Evolutionary conservation across 2,888 invertebrate species (phyloP), one percentile per base, ranked within the genome.

Genomic region (Sepioteuthis lessoniana): DNA sequence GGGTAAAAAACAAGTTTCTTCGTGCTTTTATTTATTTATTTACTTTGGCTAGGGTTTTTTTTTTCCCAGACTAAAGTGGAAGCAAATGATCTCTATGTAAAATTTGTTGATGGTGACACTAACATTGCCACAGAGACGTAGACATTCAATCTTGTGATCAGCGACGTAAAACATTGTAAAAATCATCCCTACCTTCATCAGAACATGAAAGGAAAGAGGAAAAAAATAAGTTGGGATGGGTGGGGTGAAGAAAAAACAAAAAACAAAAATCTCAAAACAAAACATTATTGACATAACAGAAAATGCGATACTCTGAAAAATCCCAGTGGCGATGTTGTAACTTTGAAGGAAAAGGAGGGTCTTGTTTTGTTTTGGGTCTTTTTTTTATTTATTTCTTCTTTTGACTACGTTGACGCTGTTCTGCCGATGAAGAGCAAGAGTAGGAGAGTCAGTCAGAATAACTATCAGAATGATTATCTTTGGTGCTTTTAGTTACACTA

Each of bases 141-240:
- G 76, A 76, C 76, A 76, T 76, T n/a, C 76, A n/a, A 76, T 35
- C 76, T 76, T 76, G 76, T 76, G 76, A 76, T 76, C 76, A 35
- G 16, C 35, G n/a, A 76, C 0, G 76, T n/a, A 76, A 76, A 76
- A 35, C 35, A n/a, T 76, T 76, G 76, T 76, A 76, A 76, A 76
- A n/a, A 25, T n/a, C n/a, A 10, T n/a, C 31, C 76, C 76, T n/a
- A 35, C n/a, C n/a, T 19, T n/a, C 76, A 35, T 76, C 76, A 35
- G 10, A 13, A 35, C 76, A 76, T 25, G 31, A 76, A 76, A 21
- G n/a, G 4, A 35, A 16, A n/a, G 55, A 25, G 55, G 25, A 7
- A 21, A 21, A 28, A 21, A n/a, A n/a, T n/a, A n/a, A n/a, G n/a
- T n/a, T n/a, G n/a, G n/a, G n/a, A n/a, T n/a, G n/a, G n/a, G 0